These are phyloP conservation scores for Acrocephalus kingi DNA, from an alignment of 2,113 vertebrate species.

Conservation along the genomic window DNA sequence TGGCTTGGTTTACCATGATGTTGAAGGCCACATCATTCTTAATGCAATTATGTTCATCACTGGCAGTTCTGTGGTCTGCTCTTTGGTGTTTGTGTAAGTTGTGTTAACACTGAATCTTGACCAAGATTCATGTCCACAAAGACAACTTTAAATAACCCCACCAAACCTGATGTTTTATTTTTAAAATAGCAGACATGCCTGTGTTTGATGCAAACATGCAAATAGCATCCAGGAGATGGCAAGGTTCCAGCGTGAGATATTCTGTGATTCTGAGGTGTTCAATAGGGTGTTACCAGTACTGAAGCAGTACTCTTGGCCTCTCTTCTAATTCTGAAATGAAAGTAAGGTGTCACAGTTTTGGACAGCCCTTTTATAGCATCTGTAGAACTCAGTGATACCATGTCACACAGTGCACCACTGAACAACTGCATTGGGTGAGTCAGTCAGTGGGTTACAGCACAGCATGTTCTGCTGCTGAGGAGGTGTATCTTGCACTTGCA, in stretches of 20 bases:
- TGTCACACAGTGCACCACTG: not conserved
- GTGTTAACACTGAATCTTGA: slow-evolving; percentile 21
- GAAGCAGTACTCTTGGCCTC: not conserved
- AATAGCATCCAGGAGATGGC: not conserved
- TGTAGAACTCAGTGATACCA: not conserved
- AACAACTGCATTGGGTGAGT: not conserved
- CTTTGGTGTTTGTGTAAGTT: not conserved
- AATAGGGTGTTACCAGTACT: not conserved
- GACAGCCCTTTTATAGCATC: not conserved
- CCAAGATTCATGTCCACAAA: not conserved
- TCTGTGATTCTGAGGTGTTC: not conserved
- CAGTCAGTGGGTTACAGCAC: rapidly evolving
- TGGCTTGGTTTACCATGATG: not conserved
- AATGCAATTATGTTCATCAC: not conserved
- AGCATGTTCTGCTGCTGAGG: not conserved
- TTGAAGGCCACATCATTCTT: slow-evolving; percentile 21
- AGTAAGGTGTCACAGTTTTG: not conserved
- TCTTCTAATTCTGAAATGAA: not conserved
- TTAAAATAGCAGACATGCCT: not conserved
- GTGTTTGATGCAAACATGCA: rapidly evolving
- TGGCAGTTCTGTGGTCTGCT: not conserved
- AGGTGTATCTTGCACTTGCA: not conserved
- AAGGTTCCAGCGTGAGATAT: not conserved
- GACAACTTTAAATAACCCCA: not conserved
- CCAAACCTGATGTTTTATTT: not conserved